These are phyloP conservation scores for Lamellibrachia columna DNA, from an alignment of 2,888 invertebrate species.

Conservation along the genomic window DNA sequence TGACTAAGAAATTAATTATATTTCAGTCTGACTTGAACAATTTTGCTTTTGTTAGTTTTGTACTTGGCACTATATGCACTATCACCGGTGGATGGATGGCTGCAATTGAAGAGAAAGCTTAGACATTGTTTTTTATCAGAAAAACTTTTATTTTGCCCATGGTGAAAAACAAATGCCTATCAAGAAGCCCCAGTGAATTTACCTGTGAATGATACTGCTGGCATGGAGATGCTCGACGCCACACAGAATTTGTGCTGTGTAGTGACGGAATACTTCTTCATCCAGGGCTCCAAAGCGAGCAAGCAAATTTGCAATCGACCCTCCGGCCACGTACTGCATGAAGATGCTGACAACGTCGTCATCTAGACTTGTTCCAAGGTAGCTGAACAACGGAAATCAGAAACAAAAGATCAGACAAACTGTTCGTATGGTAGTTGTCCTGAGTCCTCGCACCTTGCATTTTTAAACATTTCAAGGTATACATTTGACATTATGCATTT, in stretches of 20 bases:
- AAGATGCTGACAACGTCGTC: conserved; percentile 63
- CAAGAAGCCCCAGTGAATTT: not conserved
- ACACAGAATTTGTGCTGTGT: conserved; percentile 65
- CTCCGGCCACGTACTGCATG: conserved; percentile 67
- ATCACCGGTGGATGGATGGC: too few relatives aligned
- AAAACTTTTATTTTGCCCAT: not conserved
- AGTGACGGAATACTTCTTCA: conserved; percentile 63
- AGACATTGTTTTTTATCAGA: too few relatives aligned
- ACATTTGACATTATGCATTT: too few relatives aligned
- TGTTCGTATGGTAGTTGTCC: not conserved
- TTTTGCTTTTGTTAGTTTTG: too few relatives aligned
- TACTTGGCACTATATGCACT: too few relatives aligned
- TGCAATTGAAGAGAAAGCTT: too few relatives aligned
- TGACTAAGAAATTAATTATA: too few relatives aligned
- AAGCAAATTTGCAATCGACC: conserved; percentile 63
- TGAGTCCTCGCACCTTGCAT: too few relatives aligned
- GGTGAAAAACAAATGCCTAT: too few relatives aligned
- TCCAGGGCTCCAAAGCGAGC: conserved; percentile 65
- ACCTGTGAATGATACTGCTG: conserved; percentile 66
- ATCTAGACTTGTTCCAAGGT: conserved; percentile 65
- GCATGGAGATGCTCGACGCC: conserved; percentile 65
- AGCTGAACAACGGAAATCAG: conserved; percentile 48
- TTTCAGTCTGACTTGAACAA: too few relatives aligned
- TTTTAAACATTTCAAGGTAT: too few relatives aligned
- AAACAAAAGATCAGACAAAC: not conserved